Evolutionary conservation across 1,140 invertebrate genomes (phyloP), one percentile per base, ranked within the genome.

Genomic region (Euborellia annulipes): DNA sequence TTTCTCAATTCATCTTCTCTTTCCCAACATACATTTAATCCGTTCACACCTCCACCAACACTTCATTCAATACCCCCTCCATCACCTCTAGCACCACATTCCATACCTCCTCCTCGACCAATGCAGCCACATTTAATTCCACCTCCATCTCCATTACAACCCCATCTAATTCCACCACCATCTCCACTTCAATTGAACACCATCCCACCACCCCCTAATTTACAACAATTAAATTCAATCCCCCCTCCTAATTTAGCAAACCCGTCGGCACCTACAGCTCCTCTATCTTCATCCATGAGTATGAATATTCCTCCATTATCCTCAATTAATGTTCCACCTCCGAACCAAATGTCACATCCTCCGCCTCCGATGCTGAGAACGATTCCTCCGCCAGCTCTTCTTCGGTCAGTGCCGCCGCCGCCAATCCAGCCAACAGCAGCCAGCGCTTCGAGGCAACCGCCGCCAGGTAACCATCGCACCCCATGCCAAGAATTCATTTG

Each of bases 91-190:
- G 42, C 45, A 6, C 60, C 61, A 13, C 56, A 59, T 41, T 57
- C 58, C 11, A 47, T 66, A 32, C 59, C 61, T 41, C 58, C 64
- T 21, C 69, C 65, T 3, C 53, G 62, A 8, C 66, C 65, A 38
- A 51, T 71, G 19, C 67, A 67, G 44, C 64, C 67, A 6, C 65
- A 68, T 11, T 67, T 64, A 52, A 66, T 72, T 42, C 67, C 66
- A 36, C 67, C 69, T 0, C 67, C 69, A 3, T 62, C 56, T 22
- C 54, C 60, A 3, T 50, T 62, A 11, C 23, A 27, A 27, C 23
- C 23, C 11, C 62, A 27, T 27, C 23, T 27, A 6, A 27, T 68
- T 7, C 55, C 62, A 34, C 62, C 61, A 16, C 69, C 62, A 37
- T 57, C 52, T 19, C 58, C 55, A 19, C 56, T 68, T 39, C 56